These are phyloP conservation scores for Anomalospiza imberbis DNA, from an alignment of 2,797 vertebrate species.

Conservation along the genomic window DNA sequence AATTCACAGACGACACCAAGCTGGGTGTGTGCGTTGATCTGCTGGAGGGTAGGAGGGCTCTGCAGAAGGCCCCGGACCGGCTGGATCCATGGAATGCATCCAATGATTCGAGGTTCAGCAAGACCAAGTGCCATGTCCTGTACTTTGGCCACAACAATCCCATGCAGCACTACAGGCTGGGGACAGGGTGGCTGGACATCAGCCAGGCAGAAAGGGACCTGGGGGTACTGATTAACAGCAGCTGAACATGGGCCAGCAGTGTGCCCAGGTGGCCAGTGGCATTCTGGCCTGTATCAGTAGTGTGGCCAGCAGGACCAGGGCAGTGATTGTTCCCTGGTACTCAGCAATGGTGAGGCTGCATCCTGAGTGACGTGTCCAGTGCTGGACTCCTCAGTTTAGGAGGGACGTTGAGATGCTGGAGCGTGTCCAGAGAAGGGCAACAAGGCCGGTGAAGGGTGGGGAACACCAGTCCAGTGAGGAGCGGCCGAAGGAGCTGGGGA, in stretches of 20 bases:
- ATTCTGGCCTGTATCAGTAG: background rate
- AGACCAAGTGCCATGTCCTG: background rate
- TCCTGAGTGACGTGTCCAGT: background rate
- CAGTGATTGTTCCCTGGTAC: background rate
- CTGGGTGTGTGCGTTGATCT: no score
- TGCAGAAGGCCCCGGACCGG: background rate
- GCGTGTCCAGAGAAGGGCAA: background rate
- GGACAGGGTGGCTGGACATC: background rate
- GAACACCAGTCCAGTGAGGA: background rate
- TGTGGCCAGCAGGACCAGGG: background rate
- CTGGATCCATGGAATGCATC: background rate
- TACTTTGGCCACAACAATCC: background rate
- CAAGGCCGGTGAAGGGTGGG: background rate
- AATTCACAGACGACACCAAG: accelerated
- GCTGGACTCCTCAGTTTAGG: background rate
- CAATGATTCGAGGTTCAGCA: background rate
- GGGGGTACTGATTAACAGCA: background rate
- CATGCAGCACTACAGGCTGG: background rate
- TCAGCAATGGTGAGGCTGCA: no score
- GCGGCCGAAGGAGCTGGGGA: background rate
- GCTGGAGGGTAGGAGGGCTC: background rate
- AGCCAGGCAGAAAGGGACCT: background rate
- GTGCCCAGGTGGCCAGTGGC: background rate
- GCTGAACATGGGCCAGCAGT: background rate
- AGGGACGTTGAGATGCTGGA: background rate